Evolutionary conservation across 2,113 vertebrate genomes (phyloP).

Genomic region (Nibea coibor): DNA sequence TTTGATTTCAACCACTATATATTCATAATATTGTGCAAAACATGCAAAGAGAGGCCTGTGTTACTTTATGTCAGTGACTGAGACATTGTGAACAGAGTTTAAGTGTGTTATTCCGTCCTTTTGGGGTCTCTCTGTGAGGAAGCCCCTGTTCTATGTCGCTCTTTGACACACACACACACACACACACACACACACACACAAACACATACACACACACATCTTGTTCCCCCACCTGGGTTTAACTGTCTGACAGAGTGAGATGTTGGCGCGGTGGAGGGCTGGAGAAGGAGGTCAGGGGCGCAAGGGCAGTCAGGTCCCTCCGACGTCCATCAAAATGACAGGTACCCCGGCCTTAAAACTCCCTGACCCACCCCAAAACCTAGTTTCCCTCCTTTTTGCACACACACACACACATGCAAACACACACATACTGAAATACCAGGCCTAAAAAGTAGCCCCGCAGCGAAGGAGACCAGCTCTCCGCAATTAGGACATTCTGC

Average conservation of each 20-base stretch:
- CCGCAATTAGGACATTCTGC: conserved; percentile 84
- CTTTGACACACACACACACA: conserved; percentile 52
- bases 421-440: conserved; percentile 58
- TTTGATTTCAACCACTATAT: conserved; percentile 31
- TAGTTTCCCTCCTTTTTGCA: conserved; percentile 62
- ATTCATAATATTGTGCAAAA: conserved; percentile 36
- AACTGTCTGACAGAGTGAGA: conserved; percentile 80
- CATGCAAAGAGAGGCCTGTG: conserved; percentile 32
- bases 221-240: conserved; percentile 72
- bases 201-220: conserved; percentile 44
- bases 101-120: conserved; percentile 73
- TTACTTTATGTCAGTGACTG: conserved; percentile 36
- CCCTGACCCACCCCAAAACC: conserved; percentile 72
- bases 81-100: conserved; percentile 52
- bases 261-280: conserved; percentile 68
- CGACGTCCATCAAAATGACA: conserved; percentile 84
- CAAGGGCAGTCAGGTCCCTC: conserved; percentile 80
- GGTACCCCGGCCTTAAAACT: conserved; percentile 79
- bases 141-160: conserved; percentile 72
- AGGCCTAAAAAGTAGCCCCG: conserved; percentile 76
- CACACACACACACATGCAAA: conserved; percentile 45
- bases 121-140: conserved; percentile 61
- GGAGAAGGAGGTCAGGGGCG: conserved; percentile 81
- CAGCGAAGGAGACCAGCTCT: conserved; percentile 81
- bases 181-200: conserved; percentile 47